These are phyloP conservation scores for Cydia pomonella DNA, from an alignment of 1,140 invertebrate species.

Conservation along the genomic window DNA sequence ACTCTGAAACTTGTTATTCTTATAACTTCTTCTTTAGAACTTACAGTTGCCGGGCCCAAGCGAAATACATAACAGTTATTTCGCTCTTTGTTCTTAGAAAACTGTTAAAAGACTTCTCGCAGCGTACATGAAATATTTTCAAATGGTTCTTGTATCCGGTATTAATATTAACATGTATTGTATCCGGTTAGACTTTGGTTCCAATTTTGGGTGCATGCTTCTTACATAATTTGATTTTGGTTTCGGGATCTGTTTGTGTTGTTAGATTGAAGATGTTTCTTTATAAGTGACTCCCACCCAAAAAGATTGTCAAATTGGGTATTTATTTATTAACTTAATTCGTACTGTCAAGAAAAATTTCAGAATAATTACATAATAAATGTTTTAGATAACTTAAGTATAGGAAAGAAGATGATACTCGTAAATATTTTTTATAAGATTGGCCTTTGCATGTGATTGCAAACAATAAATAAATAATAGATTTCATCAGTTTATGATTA, in stretches of 20 bases:
- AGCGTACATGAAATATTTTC: slow-evolving; percentile 1
- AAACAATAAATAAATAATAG: no score
- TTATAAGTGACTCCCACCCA: no score
- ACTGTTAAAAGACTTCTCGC: slow-evolving; percentile 30
- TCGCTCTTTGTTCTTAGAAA: slow-evolving; percentile 28
- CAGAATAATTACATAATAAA: no score
- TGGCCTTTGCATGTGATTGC: no score
- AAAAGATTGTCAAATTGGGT: no score
- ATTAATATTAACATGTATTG: not conserved
- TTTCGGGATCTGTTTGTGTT: not conserved
- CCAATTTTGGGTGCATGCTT: not conserved
- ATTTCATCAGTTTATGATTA: no score
- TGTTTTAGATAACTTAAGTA: no score
- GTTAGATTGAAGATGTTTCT: not conserved
- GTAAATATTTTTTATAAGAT: no score
- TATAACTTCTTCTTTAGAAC: slow-evolving; percentile 28
- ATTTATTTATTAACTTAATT: no score
- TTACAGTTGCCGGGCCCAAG: not conserved
- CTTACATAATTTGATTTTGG: not conserved
- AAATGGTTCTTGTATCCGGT: not conserved
- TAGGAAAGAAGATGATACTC: no score
- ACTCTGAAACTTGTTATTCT: slow-evolving; percentile 20
- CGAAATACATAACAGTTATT: slow-evolving; percentile 28
- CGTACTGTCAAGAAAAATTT: no score
- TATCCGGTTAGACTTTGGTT: not conserved